Evolutionary conservation across 2,888 invertebrate genomes (phyloP).

Genomic region (Melieria picta): DNA sequence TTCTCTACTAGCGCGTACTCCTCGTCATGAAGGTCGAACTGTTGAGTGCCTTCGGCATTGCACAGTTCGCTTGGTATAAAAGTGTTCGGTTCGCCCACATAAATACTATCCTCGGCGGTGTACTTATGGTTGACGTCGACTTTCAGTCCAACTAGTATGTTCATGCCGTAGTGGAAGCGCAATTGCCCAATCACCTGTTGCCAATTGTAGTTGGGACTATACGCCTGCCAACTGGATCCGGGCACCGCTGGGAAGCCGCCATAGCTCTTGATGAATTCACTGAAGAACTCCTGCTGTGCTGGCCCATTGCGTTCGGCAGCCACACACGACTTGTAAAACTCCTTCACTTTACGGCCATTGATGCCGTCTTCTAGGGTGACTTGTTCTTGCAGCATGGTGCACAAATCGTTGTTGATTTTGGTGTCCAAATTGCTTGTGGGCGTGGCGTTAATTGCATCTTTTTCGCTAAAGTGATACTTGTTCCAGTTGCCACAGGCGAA

Average conservation of each 20-base stretch:
- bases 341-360: conserved; percentile 54
- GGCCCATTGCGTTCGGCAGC: conserved; percentile 46
- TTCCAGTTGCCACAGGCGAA: conserved; percentile 61
- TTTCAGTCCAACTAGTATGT: conserved; percentile 59
- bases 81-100: conserved; percentile 55
- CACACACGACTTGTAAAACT: conserved; percentile 59
- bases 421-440: conserved; percentile 39
- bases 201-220: conserved; percentile 58
- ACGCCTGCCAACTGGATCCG: conserved; percentile 55
- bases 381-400: conserved; percentile 50
- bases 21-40: conserved; percentile 45
- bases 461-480: conserved; percentile 33
- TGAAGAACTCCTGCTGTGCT: conserved; percentile 52
- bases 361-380: conserved; percentile 49
- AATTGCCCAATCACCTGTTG: conserved; percentile 50
- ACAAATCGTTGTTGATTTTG: conserved; percentile 49
- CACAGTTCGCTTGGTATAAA: conserved; percentile 54
- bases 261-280: conserved; percentile 54
- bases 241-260: conserved; percentile 61
- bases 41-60: conserved; percentile 42
- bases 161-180: conserved; percentile 53
- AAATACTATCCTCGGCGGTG: conserved; percentile 56
- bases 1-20: conserved; percentile 49
- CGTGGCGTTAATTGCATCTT: conserved; percentile 32
- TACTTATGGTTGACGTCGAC: conserved; percentile 54